phyloP scores from a whole-genome alignment of 2,113 vertebrate species.

The Protobothrops mucrosquamatus region DNA sequence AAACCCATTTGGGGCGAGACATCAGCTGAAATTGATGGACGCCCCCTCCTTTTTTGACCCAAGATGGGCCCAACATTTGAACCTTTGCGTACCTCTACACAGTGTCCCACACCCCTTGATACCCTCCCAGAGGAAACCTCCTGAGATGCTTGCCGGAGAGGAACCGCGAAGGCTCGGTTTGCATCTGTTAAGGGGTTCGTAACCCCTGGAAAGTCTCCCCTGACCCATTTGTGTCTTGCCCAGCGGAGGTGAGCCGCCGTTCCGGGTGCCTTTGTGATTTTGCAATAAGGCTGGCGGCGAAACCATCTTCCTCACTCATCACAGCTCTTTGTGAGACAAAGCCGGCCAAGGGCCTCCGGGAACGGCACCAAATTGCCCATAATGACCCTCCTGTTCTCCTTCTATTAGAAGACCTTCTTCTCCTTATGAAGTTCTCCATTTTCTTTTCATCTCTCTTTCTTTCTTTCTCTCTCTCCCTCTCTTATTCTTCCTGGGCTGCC shows the following conservation, averaged over 20 bases:
- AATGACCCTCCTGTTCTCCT: not conserved
- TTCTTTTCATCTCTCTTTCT: rapidly evolving
- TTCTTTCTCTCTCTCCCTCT: not conserved
- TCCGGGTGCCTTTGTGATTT: not conserved
- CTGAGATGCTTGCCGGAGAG: not conserved
- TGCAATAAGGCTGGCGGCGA: not conserved
- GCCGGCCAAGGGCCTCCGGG: not conserved
- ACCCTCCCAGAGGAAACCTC: too few species aligned
- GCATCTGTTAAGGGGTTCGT: not conserved
- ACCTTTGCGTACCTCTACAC: not conserved
- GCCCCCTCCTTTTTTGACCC: not conserved
- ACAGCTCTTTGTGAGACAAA: not conserved
- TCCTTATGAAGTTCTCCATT: not conserved
- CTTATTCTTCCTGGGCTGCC: too few species aligned
- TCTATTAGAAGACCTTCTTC: not conserved
- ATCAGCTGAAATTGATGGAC: not conserved
- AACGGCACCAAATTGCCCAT: not conserved
- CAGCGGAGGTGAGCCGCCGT: not conserved
- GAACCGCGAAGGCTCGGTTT: not conserved
- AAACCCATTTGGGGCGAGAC: not conserved
- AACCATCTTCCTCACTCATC: not conserved
- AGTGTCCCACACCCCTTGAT: not conserved
- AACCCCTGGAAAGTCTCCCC: not conserved
- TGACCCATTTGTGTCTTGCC: not conserved
- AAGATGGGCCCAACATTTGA: not conserved